phyloP scores from a whole-genome alignment of 1,140 invertebrate genomes.

The Nephotettix cincticeps region DNA sequence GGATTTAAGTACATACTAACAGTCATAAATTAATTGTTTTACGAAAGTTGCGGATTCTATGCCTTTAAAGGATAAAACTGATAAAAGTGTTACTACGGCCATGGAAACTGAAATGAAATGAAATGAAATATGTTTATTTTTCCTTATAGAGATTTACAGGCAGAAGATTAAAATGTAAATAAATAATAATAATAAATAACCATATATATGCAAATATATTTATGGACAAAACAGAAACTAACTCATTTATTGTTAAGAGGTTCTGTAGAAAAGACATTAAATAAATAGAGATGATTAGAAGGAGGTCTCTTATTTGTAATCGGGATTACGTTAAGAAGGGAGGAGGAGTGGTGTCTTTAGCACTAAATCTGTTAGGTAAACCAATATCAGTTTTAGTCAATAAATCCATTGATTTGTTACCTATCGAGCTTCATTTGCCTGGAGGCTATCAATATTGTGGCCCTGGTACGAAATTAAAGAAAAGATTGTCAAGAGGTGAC shows the following conservation, averaged over 20 bases:
- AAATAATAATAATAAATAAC: neutral
- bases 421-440: slow-evolving; percentile 50
- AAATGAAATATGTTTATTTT: no score
- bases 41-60: slow-evolving; percentile 50
- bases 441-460: slow-evolving; percentile 50
- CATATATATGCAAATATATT: slow-evolving; percentile 49
- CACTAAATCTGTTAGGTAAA: neutral
- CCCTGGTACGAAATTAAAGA: slow-evolving; percentile 50
- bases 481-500: slow-evolving; percentile 48
- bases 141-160: no score
- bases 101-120: slow-evolving; percentile 37
- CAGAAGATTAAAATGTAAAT: no score
- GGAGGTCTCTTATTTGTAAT: neutral
- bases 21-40: slow-evolving; percentile 51
- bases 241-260: neutral
- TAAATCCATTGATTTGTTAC: slow-evolving; percentile 47
- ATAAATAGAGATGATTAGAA: neutral
- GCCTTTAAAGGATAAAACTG: slow-evolving; percentile 51
- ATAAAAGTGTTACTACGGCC: slow-evolving; percentile 31
- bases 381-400: slow-evolving; percentile 38
- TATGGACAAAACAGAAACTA: slow-evolving; percentile 45
- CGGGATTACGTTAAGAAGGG: neutral
- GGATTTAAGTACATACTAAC: slow-evolving; percentile 49
- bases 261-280: neutral
- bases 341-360: neutral